Evolutionary conservation across 2,113 vertebrate genomes (phyloP).

Genomic region (Casuarius casuarius): DNA sequence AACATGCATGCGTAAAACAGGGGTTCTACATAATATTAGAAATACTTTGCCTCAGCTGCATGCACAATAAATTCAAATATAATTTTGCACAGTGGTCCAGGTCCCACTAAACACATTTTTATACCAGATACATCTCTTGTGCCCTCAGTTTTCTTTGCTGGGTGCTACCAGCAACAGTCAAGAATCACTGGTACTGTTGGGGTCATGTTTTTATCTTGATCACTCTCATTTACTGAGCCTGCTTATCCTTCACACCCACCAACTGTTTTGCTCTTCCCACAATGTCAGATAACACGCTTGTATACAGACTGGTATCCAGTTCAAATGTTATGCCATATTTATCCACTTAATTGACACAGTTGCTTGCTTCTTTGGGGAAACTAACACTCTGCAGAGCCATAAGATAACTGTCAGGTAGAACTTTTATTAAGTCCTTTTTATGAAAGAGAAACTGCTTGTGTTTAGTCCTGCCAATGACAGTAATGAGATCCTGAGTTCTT

Average conservation of each 20-base stretch:
- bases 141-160: neutral
- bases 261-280: neutral
- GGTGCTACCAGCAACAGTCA: neutral
- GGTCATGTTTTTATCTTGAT: neutral
- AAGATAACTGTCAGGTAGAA: neutral
- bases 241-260: neutral
- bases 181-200: neutral
- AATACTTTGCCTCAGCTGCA: neutral
- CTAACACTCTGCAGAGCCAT: neutral
- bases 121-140: neutral
- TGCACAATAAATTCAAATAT: neutral
- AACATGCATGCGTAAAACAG: neutral
- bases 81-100: too few species aligned
- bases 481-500: neutral
- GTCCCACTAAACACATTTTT: neutral
- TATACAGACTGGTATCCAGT: neutral
- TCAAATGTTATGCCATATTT: neutral
- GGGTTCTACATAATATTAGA: neutral
- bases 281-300: neutral
- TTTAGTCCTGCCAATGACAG: neutral
- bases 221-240: neutral
- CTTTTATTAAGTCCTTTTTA: neutral
- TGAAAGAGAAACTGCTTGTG: slow-evolving; percentile 11
- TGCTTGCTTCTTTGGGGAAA: neutral
- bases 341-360: neutral